Evolutionary conservation across 2,113 vertebrate genomes (phyloP).

Genomic region (Setophaga petechia): DNA sequence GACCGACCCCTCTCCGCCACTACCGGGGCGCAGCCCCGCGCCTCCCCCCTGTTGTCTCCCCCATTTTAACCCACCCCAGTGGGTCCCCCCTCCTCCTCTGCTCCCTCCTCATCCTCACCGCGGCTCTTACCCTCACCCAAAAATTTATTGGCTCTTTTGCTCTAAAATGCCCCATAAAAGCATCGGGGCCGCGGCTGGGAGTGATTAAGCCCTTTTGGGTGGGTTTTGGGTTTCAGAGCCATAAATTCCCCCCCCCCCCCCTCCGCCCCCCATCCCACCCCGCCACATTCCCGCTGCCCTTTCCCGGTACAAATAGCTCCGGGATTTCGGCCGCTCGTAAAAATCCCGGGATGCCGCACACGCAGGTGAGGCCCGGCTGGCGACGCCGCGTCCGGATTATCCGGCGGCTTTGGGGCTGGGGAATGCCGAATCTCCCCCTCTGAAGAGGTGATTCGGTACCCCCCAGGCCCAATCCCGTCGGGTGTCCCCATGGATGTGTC

Average conservation of each 20-base stretch:
- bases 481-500: background rate
- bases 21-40: background rate
- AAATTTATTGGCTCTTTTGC: constrained; percentile 56
- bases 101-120: background rate
- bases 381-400: background rate
- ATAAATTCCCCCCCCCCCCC: background rate
- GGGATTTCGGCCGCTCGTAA: constrained; percentile 44
- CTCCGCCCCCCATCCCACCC: background rate
- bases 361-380: constrained; percentile 1
- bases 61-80: background rate
- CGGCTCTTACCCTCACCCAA: background rate
- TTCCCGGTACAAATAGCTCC: constrained; percentile 52
- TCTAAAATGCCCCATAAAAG: constrained; percentile 56
- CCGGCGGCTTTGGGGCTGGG: background rate
- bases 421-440: too few species aligned
- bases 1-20: background rate
- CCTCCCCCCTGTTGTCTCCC: background rate
- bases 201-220: constrained; percentile 59
- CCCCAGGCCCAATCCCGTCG: background rate
- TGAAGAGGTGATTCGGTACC: background rate
- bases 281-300: background rate
- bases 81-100: background rate
- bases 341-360: constrained; percentile 24
- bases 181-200: constrained; percentile 26
- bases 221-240: constrained; percentile 55